phyloP scores from a whole-genome alignment of 2,113 vertebrate species.

The Trematocara zebra region DNA sequence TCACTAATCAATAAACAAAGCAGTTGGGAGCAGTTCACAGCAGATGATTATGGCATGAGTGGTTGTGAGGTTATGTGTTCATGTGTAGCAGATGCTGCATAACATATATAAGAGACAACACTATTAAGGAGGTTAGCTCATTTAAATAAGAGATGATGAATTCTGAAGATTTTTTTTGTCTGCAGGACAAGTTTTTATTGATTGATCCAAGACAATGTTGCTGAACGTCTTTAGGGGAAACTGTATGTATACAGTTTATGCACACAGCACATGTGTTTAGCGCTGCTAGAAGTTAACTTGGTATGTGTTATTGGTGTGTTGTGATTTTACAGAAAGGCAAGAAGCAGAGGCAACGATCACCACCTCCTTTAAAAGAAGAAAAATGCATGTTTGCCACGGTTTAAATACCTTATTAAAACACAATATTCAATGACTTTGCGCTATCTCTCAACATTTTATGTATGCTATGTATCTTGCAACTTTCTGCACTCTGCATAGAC shows the following conservation, averaged over 20 bases:
- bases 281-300: background rate
- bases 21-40: background rate
- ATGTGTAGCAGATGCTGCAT: background rate
- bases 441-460: background rate
- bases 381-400: background rate
- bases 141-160: background rate
- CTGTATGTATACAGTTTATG: background rate
- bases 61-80: background rate
- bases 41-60: background rate
- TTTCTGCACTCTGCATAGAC: background rate
- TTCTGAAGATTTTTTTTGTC: background rate
- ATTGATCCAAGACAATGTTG: background rate
- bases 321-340: background rate
- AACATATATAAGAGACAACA: background rate
- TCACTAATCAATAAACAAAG: constrained; percentile 32
- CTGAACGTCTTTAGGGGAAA: background rate
- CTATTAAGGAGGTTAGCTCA: background rate
- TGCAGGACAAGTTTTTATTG: background rate
- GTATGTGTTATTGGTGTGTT: background rate
- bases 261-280: background rate
- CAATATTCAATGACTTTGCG: background rate
- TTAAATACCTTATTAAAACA: background rate
- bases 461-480: background rate
- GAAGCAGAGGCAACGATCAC: background rate
- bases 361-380: background rate